A percentile compares a stretch with the other conserved stretches of the same genome.
Conservation (phyloP, 2,797 vertebrate species). For the Cichlasoma orientale region DNA sequence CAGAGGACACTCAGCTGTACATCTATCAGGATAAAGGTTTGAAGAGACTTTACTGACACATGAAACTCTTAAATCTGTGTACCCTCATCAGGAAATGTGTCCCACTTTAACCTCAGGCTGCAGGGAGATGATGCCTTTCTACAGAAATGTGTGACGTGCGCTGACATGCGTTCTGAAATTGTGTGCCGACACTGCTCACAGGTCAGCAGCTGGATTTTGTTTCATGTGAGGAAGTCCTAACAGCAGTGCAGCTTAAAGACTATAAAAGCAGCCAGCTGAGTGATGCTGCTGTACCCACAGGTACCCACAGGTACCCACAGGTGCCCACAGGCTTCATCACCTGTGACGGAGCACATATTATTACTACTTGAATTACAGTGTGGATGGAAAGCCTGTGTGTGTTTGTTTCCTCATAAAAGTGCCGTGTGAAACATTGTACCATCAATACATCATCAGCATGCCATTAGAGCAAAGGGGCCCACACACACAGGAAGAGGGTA, state of each 20-base stretch:
- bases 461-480: neutral
- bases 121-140: neutral
- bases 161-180: neutral
- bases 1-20: neutral
- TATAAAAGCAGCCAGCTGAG: neutral
- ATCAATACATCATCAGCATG: neutral
- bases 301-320: neutral
- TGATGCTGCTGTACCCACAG: neutral
- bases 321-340: neutral
- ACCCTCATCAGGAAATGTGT: neutral
- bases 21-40: neutral
- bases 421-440: conserved; percentile 15
- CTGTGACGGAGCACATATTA: conserved; percentile 7
- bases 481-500: neutral
- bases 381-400: neutral
- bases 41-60: neutral
- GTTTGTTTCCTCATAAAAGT: conserved; percentile 16
- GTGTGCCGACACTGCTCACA: neutral
- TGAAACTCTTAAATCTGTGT: neutral
- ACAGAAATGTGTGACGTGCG: neutral
- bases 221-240: neutral
- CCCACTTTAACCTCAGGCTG: neutral
- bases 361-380: conserved; percentile 1
- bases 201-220: neutral
- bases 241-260: neutral